phyloP scores from a whole-genome alignment of 2,888 invertebrate genomes.

The Spodoptera exigua region DNA sequence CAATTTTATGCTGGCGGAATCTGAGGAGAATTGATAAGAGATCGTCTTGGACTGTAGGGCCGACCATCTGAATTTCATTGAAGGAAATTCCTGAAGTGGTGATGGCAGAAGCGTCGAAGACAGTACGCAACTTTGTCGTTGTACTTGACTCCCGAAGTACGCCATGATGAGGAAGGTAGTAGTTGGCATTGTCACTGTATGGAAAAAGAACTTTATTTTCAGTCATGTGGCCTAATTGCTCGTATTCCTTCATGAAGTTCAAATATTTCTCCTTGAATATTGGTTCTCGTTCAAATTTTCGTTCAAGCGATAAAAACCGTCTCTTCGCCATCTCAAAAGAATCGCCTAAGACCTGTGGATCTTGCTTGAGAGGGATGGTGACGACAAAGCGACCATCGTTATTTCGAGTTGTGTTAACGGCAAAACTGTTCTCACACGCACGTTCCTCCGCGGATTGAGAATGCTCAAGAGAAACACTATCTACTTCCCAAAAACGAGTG shows the following conservation, averaged over 20 bases:
- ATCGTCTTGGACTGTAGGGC: conserved; percentile 38
- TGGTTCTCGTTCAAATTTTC: no score
- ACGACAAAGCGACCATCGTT: conserved; percentile 16
- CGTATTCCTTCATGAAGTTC: neutral
- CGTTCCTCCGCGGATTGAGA: no score
- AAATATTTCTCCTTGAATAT: conserved; percentile 2
- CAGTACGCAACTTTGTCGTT: conserved; percentile 54
- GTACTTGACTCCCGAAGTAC: no score
- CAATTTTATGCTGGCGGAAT: conserved; percentile 39
- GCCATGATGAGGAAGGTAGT: conserved; percentile 16
- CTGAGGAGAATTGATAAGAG: conserved; percentile 34
- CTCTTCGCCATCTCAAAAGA: neutral
- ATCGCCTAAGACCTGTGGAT: conserved; percentile 6
- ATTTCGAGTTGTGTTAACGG: conserved; percentile 6
- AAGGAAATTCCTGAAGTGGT: conserved; percentile 29
- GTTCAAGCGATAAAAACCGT: neutral
- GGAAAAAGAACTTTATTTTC: neutral
- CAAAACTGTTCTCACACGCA: conserved; percentile 1
- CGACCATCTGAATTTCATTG: conserved; percentile 37
- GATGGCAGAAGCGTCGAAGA: conserved; percentile 51
- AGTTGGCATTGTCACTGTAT: neutral
- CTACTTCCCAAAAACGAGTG: no score
- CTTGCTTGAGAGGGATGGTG: conserved; percentile 15
- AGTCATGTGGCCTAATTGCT: conserved; percentile 3
- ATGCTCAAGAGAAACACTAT: no score